phyloP scores from a whole-genome alignment of 2,888 invertebrate genomes.

The Oasisia sp. region DNA sequence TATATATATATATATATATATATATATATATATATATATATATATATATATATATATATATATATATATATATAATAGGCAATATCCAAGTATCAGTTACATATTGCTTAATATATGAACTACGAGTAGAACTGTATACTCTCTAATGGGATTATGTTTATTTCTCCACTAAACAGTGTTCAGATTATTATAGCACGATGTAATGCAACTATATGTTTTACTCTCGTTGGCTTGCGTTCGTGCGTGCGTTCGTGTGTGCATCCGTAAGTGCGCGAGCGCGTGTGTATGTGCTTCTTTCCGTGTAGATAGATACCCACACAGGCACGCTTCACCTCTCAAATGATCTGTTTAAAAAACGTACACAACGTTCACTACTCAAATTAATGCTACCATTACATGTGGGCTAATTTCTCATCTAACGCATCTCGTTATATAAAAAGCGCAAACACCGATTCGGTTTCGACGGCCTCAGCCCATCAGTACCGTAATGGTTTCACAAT shows the following conservation, averaged over 20 bases:
- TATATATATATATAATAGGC: no score
- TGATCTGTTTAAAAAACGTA: not conserved
- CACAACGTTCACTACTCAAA: not conserved
- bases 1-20: no score
- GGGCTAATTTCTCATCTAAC: constrained; percentile 1
- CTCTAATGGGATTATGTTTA: not conserved
- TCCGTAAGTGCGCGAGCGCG: not conserved
- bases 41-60: no score
- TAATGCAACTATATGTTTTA: not conserved
- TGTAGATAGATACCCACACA: not conserved
- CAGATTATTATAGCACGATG: not conserved
- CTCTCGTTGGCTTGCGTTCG: not conserved
- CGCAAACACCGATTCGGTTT: not conserved
- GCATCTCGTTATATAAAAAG: not conserved
- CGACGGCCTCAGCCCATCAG: not conserved
- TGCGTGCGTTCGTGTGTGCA: not conserved
- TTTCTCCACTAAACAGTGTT: not conserved
- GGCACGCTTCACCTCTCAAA: no score
- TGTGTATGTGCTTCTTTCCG: not conserved
- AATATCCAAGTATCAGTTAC: no score
- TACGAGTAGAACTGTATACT: not conserved
- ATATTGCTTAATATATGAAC: no score
- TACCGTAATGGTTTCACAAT: not conserved
- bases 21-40: no score
- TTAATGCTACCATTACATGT: not conserved